Base-by-base conservation (phyloP, 2,113 vertebrate species). In the Mastomys natalensis region DNA sequence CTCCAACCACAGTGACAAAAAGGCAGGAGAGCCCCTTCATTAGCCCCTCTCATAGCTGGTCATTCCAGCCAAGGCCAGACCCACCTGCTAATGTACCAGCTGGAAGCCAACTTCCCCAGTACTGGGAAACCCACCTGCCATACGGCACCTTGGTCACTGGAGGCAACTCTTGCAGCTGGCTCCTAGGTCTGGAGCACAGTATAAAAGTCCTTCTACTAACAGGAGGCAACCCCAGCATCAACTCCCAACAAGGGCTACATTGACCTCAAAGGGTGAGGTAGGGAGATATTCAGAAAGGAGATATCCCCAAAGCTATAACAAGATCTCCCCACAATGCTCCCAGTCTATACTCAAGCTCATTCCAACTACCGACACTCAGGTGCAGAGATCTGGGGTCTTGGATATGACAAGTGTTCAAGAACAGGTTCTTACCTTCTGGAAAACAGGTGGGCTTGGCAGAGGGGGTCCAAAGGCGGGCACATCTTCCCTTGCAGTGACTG, bases 401-500 rank as follows among this genome's bases (percentile, higher is more conserved):
- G 37, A 24, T 17, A 10, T 1, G 48, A 74, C 31, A 26, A 1
- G 11, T 0, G 0, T 4, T 24, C 37, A 55, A 77, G 51, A 60
- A 77, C 55, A 45, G 15, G 1, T 3, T 72, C 98, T 98, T 97
- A 99, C 99, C 98, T 99, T 99, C 97, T 98, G 99, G 96, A 99
- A 99, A 45, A 99, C 96, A 0, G 99, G 98, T 0, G 99, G 99
- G 89, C 98, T 99, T 0, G 99, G 99, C 91, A 99, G 98, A 1
- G 99, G 98, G 0, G 99, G 99, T 0, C 99, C 99, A 0, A 99
- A 99, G 6, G 98, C 97, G 1, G 99, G 99, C 0, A 99, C 99
- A 0, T 99, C 99, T 96, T 99, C 99, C 94, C 99, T 98, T 0
- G 99, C 99, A 0, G 99, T 99, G 96, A 99, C 99, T 0, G 99